Conservation (phyloP, 2,113 vertebrate genomes). For the Phrynocephalus versicolor region DNA sequence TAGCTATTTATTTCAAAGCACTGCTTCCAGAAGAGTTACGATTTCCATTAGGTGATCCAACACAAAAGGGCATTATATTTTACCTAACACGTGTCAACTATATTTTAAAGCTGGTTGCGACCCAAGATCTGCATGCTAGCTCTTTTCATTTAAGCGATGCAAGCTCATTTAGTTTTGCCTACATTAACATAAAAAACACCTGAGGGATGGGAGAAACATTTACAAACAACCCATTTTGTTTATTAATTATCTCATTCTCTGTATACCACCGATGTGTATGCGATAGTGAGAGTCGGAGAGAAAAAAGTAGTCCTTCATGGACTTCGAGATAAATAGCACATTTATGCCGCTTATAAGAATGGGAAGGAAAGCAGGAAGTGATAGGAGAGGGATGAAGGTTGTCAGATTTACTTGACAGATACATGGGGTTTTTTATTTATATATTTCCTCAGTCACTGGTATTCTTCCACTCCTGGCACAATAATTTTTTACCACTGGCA, state of each 20-base stretch:
- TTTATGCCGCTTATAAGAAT: constrained; percentile 28
- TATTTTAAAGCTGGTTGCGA: constrained; percentile 56
- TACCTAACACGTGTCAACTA: constrained; percentile 63
- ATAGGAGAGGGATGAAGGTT: not conserved
- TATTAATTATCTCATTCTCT: constrained; percentile 17
- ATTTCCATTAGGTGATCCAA: constrained; percentile 58
- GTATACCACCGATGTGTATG: too few species aligned
- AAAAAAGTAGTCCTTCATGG: constrained; percentile 44
- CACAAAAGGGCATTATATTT: constrained; percentile 57
- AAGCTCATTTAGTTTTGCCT: constrained; percentile 49
- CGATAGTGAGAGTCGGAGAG: constrained; percentile 48
- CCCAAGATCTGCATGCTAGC: constrained; percentile 49
- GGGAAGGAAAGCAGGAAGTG: not conserved
- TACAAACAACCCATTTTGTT: constrained; percentile 18
- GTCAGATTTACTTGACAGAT: constrained; percentile 25
- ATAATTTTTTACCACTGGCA: not conserved
- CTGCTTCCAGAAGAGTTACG: constrained; percentile 48
- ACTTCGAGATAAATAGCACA: constrained; percentile 40
- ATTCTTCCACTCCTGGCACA: not conserved
- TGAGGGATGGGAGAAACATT: constrained; percentile 27
- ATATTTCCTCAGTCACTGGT: constrained; percentile 48
- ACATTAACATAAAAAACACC: constrained; percentile 73
- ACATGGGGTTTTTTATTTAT: constrained; percentile 41
- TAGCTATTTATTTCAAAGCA: constrained; percentile 61
- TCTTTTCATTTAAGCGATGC: constrained; percentile 61